Conservation (phyloP, 2,797 vertebrate species). For the Rhynchonycteris naso region DNA sequence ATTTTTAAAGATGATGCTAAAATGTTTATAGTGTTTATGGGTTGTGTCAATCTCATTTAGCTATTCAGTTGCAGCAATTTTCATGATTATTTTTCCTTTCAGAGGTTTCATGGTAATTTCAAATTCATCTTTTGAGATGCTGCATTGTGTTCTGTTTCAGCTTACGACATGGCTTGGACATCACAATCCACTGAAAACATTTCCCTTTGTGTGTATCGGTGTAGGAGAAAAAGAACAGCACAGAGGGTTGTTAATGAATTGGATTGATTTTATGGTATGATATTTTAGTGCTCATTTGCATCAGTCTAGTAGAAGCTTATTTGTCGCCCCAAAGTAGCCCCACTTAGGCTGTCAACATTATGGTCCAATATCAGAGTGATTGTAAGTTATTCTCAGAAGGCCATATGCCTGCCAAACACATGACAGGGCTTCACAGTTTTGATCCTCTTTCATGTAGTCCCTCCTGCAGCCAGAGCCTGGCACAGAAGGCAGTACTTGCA, state of each 20-base stretch:
- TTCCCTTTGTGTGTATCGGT: not conserved
- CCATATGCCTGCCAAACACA: not conserved
- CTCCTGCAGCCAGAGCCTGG: slow-evolving; percentile 37
- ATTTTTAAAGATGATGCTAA: not conserved
- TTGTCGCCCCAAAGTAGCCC: not conserved
- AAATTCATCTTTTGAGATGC: not conserved
- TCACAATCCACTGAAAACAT: not conserved
- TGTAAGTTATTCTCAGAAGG: slow-evolving; percentile 44
- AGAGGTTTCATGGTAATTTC: not conserved
- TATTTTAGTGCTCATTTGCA: slow-evolving; percentile 28
- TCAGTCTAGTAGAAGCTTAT: not conserved
- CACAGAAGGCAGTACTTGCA: slow-evolving; percentile 60
- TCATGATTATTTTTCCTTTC: slow-evolving; percentile 6
- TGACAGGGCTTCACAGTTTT: slow-evolving; percentile 14
- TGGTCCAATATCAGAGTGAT: not conserved
- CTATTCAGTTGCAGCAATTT: not conserved
- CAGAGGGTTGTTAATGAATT: not conserved
- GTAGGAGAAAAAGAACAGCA: not conserved
- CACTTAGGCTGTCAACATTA: not conserved
- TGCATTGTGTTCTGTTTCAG: slow-evolving; percentile 5
- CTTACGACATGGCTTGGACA: not conserved
- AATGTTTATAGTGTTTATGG: not conserved
- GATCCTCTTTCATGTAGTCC: not conserved
- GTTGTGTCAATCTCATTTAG: not conserved
- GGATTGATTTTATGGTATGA: not conserved